A percentile compares a stretch with the other conserved stretches of the same genome.
phyloP scores from a whole-genome alignment of 2,888 invertebrate species.

The Pecten maximus region DNA sequence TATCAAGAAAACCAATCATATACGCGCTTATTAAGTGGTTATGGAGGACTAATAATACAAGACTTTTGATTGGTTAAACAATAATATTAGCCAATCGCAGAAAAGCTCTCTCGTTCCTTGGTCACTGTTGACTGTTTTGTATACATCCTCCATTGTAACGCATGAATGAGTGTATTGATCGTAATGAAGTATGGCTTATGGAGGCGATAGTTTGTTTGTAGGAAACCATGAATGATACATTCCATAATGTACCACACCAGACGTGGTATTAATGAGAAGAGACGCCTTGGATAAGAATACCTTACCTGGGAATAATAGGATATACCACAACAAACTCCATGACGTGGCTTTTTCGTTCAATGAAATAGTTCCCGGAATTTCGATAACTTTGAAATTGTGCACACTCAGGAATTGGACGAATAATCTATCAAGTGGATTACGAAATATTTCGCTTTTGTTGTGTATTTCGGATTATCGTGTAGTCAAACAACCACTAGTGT shows the following conservation, averaged over 20 bases:
- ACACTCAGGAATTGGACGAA: background rate
- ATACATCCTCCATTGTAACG: conserved; percentile 35
- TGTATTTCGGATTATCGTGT: background rate
- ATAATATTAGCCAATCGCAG: background rate
- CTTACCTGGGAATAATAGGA: background rate
- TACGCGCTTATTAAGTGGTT: background rate
- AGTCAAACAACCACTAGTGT: background rate
- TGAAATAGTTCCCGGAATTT: conserved; percentile 16
- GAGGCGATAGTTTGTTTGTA: conserved; percentile 8
- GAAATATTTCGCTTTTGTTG: background rate
- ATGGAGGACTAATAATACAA: background rate
- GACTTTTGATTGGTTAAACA: background rate
- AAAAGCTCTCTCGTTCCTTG: conserved; percentile 1
- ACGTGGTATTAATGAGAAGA: background rate
- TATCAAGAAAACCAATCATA: background rate
- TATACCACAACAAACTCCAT: background rate
- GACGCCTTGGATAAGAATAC: background rate
- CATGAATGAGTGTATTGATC: conserved; percentile 11
- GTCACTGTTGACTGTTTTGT: conserved; percentile 35
- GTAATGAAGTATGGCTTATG: background rate
- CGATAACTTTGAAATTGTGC: background rate
- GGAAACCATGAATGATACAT: conserved; percentile 35
- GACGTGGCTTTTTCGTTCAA: conserved; percentile 24
- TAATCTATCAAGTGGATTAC: background rate
- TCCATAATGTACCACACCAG: background rate